phyloP scores from a whole-genome alignment of 2,113 vertebrate species.

The Limanda limanda region DNA sequence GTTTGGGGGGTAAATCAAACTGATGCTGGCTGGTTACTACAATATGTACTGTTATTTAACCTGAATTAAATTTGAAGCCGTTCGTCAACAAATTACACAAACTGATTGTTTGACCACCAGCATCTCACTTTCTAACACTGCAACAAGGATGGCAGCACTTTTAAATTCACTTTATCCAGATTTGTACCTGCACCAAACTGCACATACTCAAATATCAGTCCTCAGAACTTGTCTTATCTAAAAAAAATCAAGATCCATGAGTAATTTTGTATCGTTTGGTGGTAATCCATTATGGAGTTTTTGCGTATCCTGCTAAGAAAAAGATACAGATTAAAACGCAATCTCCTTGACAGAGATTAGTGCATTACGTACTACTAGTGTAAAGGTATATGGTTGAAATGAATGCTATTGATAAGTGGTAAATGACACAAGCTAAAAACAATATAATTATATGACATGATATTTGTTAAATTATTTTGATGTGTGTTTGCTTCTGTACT shows the following conservation, averaged over 20 bases:
- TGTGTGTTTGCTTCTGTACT: not conserved
- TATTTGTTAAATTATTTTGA: not conserved
- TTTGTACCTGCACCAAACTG: no score
- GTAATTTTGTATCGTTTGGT: no score
- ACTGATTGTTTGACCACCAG: not conserved
- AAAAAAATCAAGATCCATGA: no score
- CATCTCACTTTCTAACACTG: not conserved
- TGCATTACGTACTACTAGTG: not conserved
- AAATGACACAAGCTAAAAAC: not conserved
- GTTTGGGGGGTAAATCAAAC: not conserved
- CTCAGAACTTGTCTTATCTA: no score
- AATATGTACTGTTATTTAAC: not conserved
- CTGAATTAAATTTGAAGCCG: not conserved
- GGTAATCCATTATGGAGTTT: no score
- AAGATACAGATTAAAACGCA: no score
- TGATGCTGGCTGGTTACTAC: no score
- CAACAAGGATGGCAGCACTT: no score
- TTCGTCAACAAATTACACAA: not conserved
- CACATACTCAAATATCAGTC: no score
- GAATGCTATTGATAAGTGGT: not conserved
- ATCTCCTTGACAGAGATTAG: no score
- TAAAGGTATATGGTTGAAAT: not conserved
- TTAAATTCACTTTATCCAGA: no score
- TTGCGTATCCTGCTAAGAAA: no score
- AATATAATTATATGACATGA: not conserved